Percentiles rank a stretch among this genome's conserved stretches.
Conservation (phyloP, 1,140 invertebrate genomes). For the Ooceraea biroi region DNA sequence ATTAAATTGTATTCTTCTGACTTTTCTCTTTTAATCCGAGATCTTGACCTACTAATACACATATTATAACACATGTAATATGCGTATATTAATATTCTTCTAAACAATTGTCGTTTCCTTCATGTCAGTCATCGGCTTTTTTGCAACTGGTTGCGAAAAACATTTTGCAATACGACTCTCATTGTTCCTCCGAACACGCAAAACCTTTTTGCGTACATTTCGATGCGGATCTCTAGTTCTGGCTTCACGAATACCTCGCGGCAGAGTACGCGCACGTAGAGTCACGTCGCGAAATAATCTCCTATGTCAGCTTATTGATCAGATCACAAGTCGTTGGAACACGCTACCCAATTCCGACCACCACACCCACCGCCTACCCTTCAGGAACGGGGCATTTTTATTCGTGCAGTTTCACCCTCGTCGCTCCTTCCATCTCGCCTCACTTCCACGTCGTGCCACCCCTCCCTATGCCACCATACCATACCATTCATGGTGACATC, state of each 20-base stretch:
- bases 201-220: background rate
- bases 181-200: background rate
- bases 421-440: slow-evolving; percentile 71
- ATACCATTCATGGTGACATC: slow-evolving; percentile 79
- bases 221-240: background rate
- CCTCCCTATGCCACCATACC: slow-evolving; percentile 68
- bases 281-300: slow-evolving; percentile 80
- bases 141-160: too few relatives aligned
- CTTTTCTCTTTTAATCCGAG: too few relatives aligned
- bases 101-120: too few relatives aligned
- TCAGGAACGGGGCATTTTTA: slow-evolving; percentile 84
- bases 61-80: too few relatives aligned
- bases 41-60: too few relatives aligned
- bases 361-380: slow-evolving; percentile 67
- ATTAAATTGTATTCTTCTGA: background rate
- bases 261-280: slow-evolving; percentile 44
- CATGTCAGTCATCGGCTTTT: too few relatives aligned
- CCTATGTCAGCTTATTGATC: slow-evolving; percentile 85
- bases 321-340: slow-evolving; percentile 83
- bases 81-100: too few relatives aligned
- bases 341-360: slow-evolving; percentile 80
- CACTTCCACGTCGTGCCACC: slow-evolving; percentile 71
- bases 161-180: background rate
- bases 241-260: background rate
- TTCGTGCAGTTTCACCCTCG: slow-evolving; percentile 81